Base-by-base conservation (phyloP, 92 coral and sea anemone genomes). In the Isaurus tuberculatus region DNA sequence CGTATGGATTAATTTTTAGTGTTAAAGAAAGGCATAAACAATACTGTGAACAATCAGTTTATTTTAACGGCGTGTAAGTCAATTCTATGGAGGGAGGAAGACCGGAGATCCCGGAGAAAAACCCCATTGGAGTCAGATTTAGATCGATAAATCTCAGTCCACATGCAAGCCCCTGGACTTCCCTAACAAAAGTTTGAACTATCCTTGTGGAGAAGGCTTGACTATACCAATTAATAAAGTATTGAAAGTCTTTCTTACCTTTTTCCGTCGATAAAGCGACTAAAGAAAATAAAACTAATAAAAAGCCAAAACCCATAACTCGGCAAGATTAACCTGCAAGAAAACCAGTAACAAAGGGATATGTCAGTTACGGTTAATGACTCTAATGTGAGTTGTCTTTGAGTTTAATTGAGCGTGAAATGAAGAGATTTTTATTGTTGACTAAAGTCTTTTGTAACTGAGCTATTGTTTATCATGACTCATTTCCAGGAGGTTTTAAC, bases 291-390 rank as follows among this genome's bases (percentile, higher is more conserved):
- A 93, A 75, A 79, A 93, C 89, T 73, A 91, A 36, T 91, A 93
- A 86, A 81, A 86, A 83, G 60, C 95, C 85, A 40, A 93, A 92
- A 87, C 98, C 98, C 98, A 93, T 93, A 75, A 84, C 85, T 90
- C 79, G 86, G 86, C 81, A 49, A 80, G 80, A 42, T 70, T 72
- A 84, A 90, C 95, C 95, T 91, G 85, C 20, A 74, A 51, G 53
- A 48, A 60, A 74, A 48, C 13, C 64, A 55, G 65, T 33, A 80
- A 65, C 25, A 51, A 72, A 46, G 10, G 20, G 42, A 1, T 11
- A 23, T 9, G 30, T 70, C 49, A 83, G 48, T 48, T 36, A 37
- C 69, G 57, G 77, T 71, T 28, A 17, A 53, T 42, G 32, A 53
- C 34, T 42, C 61, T 64, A 16, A 13, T 65, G 20, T 30, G 4